A percentile compares a stretch with the other conserved stretches of the same genome.
These are phyloP conservation scores for chimpanzee (Pan troglodytes) DNA, from an alignment of 2,113 vertebrate genomes.

Conservation along the genomic window DNA sequence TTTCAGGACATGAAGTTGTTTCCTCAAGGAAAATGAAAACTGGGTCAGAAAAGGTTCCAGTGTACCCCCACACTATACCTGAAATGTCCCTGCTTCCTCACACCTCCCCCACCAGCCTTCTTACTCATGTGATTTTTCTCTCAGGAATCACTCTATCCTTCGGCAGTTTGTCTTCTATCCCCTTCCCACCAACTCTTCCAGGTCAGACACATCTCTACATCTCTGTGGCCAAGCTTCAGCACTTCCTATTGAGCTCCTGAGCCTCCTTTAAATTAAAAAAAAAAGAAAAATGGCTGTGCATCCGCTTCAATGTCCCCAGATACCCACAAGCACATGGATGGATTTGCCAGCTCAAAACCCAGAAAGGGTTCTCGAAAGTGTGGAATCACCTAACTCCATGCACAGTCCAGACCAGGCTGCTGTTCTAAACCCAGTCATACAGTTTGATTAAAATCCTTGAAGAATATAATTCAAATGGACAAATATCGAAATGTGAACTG, in stretches of 20 bases:
- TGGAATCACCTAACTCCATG: rapidly evolving
- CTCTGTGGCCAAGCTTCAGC: rapidly evolving
- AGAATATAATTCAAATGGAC: not conserved
- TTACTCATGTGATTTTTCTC: rapidly evolving
- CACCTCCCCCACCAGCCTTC: rapidly evolving
- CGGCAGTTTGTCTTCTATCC: rapidly evolving
- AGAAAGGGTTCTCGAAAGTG: not conserved
- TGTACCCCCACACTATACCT: rapidly evolving
- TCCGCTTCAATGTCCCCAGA: not conserved
- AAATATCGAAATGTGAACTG: too few relatives aligned
- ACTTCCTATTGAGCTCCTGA: not conserved
- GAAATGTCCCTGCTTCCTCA: not conserved
- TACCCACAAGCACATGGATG: rapidly evolving
- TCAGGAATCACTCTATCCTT: not conserved
- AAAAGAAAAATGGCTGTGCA: not conserved
- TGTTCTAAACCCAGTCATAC: not conserved
- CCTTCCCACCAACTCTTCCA: rapidly evolving
- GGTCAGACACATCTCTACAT: rapidly evolving
- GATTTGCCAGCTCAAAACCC: not conserved
- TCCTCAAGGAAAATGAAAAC: not conserved
- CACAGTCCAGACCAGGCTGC: rapidly evolving
- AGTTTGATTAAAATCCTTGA: rapidly evolving
- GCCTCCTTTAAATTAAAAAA: too few relatives aligned
- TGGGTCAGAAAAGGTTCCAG: not conserved
- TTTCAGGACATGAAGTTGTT: not conserved